Percentiles rank a stretch among this genome's conserved stretches.
Conservation (phyloP, 1,140 invertebrate species). For the Drosophila biarmipes region DNA sequence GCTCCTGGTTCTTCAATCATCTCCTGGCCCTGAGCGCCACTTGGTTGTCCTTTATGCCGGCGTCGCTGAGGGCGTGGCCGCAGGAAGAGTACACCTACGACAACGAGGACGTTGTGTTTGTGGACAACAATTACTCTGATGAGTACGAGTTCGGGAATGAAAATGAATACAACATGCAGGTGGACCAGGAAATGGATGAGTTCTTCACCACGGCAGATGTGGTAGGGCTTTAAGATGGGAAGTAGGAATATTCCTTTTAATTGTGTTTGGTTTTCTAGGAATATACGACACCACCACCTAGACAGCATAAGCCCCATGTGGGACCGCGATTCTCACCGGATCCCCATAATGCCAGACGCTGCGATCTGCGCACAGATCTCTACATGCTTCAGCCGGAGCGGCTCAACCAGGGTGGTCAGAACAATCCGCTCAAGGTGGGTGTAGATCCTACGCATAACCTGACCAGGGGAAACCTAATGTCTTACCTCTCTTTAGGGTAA, state of each 20-base stretch:
- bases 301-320: constrained; percentile 84
- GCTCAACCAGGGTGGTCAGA: constrained; percentile 91
- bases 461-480: neutral
- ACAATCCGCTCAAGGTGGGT: constrained; percentile 87
- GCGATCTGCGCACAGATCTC: constrained; percentile 94
- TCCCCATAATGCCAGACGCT: constrained; percentile 88
- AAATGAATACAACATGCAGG: constrained; percentile 65
- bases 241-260: neutral
- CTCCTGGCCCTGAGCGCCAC: constrained; percentile 68
- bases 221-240: constrained; percentile 42
- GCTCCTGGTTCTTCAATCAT: constrained; percentile 77
- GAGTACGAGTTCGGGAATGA: constrained; percentile 81
- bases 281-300: constrained; percentile 74
- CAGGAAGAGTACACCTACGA: constrained; percentile 83
- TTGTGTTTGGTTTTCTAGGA: constrained; percentile 42
- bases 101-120: constrained; percentile 76
- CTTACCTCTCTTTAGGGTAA: constrained; percentile 89
- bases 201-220: constrained; percentile 82
- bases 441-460: neutral
- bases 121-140: constrained; percentile 77
- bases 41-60: constrained; percentile 75
- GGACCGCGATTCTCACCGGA: constrained; percentile 85
- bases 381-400: constrained; percentile 93
- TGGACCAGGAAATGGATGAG: constrained; percentile 80
- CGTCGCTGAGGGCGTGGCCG: constrained; percentile 73